Percentiles rank a stretch among this genome's conserved stretches.
These are phyloP conservation scores for Bettongia penicillata DNA, from an alignment of 2,113 vertebrate species.

Conservation along the genomic window DNA sequence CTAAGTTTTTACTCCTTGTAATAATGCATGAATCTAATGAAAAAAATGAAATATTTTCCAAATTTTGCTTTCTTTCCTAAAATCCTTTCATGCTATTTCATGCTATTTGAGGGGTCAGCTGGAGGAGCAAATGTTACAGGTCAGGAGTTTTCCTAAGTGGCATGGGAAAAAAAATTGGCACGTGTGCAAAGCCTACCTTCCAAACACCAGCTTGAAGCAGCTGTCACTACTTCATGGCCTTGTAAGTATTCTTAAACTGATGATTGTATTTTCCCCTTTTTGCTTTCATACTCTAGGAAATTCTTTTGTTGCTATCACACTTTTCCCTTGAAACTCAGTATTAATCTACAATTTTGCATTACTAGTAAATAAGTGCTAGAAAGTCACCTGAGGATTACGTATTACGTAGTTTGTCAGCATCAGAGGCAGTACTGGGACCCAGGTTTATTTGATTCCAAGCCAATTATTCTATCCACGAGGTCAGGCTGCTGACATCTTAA, in stretches of 20 bases:
- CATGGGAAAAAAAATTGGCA: neutral
- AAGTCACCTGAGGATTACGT: neutral
- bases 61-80: neutral
- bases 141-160: neutral
- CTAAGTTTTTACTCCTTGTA: neutral
- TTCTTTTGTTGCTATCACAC: neutral
- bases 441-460: neutral
- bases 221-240: too few relatives aligned
- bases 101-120: fast-evolving
- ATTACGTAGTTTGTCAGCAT: neutral
- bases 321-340: neutral
- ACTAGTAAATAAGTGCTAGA: neutral
- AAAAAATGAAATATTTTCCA: neutral
- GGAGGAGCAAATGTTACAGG: too few relatives aligned
- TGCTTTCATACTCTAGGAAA: neutral
- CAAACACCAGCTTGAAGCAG: neutral
- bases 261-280: neutral
- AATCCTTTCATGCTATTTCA: fast-evolving
- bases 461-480: neutral
- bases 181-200: neutral
- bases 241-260: neutral
- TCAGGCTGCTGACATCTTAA: neutral
- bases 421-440: neutral
- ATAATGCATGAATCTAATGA: neutral
- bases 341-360: neutral